Percentiles rank a stretch among this genome's conserved stretches.
Conservation (phyloP, 2,113 vertebrate species). For the Porphyrio hochstetteri region DNA sequence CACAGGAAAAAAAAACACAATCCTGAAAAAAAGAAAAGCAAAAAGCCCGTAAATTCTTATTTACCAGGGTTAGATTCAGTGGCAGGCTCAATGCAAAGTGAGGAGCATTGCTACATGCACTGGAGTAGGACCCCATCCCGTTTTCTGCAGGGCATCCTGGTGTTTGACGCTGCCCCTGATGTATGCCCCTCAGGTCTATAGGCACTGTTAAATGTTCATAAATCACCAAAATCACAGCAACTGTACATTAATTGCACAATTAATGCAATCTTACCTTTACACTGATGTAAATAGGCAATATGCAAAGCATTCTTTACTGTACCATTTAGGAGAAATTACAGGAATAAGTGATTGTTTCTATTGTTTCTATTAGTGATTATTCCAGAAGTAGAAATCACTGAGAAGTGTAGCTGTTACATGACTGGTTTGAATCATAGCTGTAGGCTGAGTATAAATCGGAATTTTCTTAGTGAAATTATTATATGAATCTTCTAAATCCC, state of each 20-base stretch:
- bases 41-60: not conserved
- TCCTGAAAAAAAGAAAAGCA: too few species aligned
- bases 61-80: not conserved
- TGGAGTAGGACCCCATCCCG: not conserved
- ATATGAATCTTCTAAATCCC: not conserved
- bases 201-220: not conserved
- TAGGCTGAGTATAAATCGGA: not conserved
- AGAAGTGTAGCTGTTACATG: not conserved
- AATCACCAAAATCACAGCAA: not conserved
- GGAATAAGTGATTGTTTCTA: not conserved
- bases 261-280: not conserved
- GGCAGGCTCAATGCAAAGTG: not conserved
- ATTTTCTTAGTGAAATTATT: not conserved
- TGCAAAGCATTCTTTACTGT: not conserved
- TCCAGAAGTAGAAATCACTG: not conserved
- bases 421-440: not conserved
- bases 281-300: not conserved
- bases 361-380: not conserved
- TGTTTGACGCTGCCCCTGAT: not conserved
- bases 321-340: not conserved
- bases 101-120: not conserved
- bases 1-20: not conserved
- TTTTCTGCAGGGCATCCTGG: not conserved
- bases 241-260: not conserved
- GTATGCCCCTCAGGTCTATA: not conserved